Base-by-base conservation (phyloP, 2,113 vertebrate genomes). In the Upupa epops region DNA sequence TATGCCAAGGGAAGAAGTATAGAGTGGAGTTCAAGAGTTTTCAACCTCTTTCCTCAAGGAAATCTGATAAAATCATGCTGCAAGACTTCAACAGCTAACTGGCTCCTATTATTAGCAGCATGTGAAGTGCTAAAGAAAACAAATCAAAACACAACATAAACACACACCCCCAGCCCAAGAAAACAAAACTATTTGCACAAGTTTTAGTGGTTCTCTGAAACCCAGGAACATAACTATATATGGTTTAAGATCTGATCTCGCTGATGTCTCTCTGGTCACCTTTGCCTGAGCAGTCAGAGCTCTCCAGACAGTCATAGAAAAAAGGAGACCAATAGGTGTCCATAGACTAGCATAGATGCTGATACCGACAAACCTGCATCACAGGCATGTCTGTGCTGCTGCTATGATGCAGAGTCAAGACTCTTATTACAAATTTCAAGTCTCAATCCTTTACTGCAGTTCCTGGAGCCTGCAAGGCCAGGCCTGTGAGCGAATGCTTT, bases 341-440 rank as follows among this genome's bases (percentile, higher is more conserved):
- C 32, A 8, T 12, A 52, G 24, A 6, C 13, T 37, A 2, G 10
- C 9, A 60, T 11, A 66, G 37, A 59, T 13, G 15, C 1, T 75
- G 83, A 63, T 1, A 1, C 29, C 31, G 28, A 40, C 52, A 40
- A 46, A 46, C 32, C 25, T 46, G 55, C 68, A 42, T 2, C 40
- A 37, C 6, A 4, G 13, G 72, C 32, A 42, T 18, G 40, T 3
- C 22, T 25, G 17, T 12, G 28, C 21, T 81, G 24, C 51, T 80
- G 46, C 65, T 61, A 5, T 11, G 9, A 10, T 6, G 5, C 40
- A 65, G 10, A 69, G 26, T 32, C 14, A 58, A 61, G 26, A 13
- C n/a, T 11, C 3, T 56, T 60, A 31, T 0, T 1, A 19, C 3
- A 17, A 1, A 29, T 69, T 48, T n/a, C 37, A 51, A 26, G 25